These are phyloP conservation scores for Ariolimax columbianus DNA, from an alignment of 2,888 invertebrate genomes.

Conservation along the genomic window DNA sequence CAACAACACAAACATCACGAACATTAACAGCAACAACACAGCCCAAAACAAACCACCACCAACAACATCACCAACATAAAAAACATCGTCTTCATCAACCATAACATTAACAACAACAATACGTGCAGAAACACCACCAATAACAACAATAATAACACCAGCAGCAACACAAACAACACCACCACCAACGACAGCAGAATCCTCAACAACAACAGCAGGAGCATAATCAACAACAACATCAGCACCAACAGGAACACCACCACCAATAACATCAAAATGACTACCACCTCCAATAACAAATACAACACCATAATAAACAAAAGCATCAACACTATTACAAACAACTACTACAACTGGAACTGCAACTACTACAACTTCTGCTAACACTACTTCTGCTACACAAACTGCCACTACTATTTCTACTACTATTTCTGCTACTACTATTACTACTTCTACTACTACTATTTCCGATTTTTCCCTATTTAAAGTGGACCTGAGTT, in stretches of 20 bases:
- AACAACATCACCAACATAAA: constrained; percentile 33
- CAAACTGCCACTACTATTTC: no score
- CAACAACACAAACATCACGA: not conserved
- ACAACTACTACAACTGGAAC: no score
- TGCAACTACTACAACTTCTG: no score
- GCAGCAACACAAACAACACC: no score
- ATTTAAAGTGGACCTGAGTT: no score
- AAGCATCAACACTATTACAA: not conserved
- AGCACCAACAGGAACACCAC: constrained; percentile 24
- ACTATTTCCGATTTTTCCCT: no score
- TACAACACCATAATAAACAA: not conserved
- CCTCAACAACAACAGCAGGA: not conserved
- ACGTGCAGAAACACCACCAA: not conserved
- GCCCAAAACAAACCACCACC: not conserved
- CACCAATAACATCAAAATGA: constrained; percentile 10
- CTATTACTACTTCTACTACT: no score
- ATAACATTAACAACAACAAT: constrained; percentile 38
- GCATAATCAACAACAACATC: not conserved
- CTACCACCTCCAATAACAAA: constrained; percentile 23
- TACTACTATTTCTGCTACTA: no score
- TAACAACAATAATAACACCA: not conserved
- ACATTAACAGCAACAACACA: not conserved
- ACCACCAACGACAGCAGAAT: no score
- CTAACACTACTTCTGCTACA: no score
- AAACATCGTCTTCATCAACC: constrained; percentile 34